Conservation (phyloP, 92 coral and sea anemone genomes). For the Isaurus tuberculatus region DNA sequence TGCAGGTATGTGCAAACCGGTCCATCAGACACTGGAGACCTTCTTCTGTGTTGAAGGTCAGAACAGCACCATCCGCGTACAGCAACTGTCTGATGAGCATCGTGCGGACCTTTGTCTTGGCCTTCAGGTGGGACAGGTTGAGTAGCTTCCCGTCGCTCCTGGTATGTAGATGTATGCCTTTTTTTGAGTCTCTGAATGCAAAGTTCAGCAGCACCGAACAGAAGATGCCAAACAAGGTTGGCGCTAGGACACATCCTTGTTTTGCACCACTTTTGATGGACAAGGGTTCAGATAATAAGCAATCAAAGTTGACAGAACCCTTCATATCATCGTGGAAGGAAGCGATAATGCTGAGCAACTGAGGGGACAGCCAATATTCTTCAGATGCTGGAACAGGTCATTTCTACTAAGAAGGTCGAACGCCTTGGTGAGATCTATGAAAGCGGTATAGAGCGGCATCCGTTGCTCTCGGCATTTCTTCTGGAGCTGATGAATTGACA, state of each 20-base stretch:
- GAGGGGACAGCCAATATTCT: slow-evolving; percentile 47
- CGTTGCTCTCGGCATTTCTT: background rate
- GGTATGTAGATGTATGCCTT: slow-evolving; percentile 5
- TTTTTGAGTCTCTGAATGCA: slow-evolving; percentile 3
- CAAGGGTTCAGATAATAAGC: slow-evolving; percentile 6
- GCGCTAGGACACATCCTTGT: slow-evolving; percentile 51
- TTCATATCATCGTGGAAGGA: slow-evolving; percentile 47
- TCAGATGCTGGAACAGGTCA: slow-evolving; percentile 36
- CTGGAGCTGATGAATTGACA: background rate
- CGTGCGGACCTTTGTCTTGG: no score
- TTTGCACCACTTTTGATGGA: slow-evolving; percentile 40
- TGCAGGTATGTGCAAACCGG: background rate
- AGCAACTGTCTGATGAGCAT: slow-evolving; percentile 38
- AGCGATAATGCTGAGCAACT: slow-evolving; percentile 15
- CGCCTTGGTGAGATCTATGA: slow-evolving; percentile 20
- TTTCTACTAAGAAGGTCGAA: slow-evolving; percentile 41
- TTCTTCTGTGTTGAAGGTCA: slow-evolving; percentile 8
- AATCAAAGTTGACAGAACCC: slow-evolving; percentile 44
- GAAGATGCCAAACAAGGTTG: slow-evolving; percentile 43
- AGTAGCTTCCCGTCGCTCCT: slow-evolving; percentile 32
- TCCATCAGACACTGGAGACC: slow-evolving; percentile 6
- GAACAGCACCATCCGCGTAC: slow-evolving; percentile 37
- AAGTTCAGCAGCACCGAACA: slow-evolving; percentile 20
- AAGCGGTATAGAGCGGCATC: slow-evolving; percentile 6
- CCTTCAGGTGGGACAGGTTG: background rate